Evolutionary conservation across 2,797 vertebrate species (phyloP).

Genomic region (Myoxocephalus aenaeus): DNA sequence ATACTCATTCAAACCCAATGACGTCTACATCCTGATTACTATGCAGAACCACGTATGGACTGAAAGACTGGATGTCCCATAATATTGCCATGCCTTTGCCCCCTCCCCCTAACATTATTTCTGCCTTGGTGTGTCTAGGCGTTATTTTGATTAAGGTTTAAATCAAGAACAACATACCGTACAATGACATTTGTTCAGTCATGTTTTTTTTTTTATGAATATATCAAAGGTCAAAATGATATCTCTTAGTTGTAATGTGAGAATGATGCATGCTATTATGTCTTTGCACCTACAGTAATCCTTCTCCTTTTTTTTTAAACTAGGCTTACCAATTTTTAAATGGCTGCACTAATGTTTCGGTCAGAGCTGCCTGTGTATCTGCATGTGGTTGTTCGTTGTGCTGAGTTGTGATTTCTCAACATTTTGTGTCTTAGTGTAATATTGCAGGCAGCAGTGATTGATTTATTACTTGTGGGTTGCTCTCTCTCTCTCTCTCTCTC

Average conservation of each 20-base stretch:
- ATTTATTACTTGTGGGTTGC: no score
- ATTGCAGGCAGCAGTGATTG: conserved; percentile 52
- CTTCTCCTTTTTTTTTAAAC: background rate
- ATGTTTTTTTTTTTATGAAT: background rate
- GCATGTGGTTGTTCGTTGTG: conserved; percentile 7
- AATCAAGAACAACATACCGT: background rate
- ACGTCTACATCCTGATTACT: background rate
- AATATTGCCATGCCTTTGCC: background rate
- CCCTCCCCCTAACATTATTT: background rate
- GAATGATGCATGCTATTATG: background rate
- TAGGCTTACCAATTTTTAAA: conserved; percentile 1
- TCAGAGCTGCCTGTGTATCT: conserved; percentile 6
- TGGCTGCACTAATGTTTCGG: background rate
- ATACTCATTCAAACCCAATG: background rate
- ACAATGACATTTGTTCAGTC: background rate
- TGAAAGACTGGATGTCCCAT: background rate
- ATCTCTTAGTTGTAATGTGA: background rate
- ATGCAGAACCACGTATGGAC: background rate
- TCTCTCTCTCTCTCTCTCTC: conserved; percentile 5
- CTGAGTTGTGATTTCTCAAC: conserved; percentile 21
- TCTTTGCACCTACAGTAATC: background rate
- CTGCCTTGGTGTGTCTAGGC: background rate
- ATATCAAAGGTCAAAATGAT: background rate
- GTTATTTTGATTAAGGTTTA: background rate
- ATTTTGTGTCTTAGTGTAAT: conserved; percentile 46